These are phyloP conservation scores for Gymnocypris eckloni DNA, from an alignment of 2,797 vertebrate species.

Conservation along the genomic window DNA sequence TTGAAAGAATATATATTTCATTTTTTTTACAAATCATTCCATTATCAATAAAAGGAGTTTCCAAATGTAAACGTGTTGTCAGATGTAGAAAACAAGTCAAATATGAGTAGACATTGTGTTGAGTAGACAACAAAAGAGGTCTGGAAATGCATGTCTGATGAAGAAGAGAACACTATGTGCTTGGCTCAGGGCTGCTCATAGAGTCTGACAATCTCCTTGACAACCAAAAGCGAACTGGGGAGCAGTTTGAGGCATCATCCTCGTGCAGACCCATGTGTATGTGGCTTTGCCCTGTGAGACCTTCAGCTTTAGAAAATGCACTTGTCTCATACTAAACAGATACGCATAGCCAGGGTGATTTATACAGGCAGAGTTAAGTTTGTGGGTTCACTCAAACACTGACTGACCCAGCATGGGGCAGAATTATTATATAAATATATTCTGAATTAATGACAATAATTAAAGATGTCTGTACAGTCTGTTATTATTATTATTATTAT, in stretches of 20 bases:
- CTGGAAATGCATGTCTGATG: not conserved
- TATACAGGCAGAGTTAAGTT: not conserved
- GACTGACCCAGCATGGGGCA: not conserved
- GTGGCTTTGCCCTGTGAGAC: constrained; percentile 27
- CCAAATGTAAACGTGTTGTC: not conserved
- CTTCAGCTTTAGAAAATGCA: not conserved
- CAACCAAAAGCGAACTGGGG: constrained; percentile 58
- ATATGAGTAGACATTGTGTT: not conserved
- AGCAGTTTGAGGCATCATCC: constrained; percentile 40
- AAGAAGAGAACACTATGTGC: constrained; percentile 37
- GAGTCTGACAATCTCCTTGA: constrained; percentile 63
- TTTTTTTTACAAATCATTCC: not conserved
- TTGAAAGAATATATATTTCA: not conserved
- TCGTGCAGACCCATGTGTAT: constrained; percentile 40
- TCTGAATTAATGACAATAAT: not conserved
- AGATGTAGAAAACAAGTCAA: not conserved
- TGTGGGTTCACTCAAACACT: not conserved
- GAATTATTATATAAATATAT: not conserved
- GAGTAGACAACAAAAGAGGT: constrained; percentile 11
- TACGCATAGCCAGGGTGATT: not conserved
- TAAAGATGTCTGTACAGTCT: not conserved
- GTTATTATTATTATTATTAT: not conserved
- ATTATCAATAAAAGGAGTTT: not conserved
- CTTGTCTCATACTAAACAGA: constrained; percentile 22
- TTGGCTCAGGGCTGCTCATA: constrained; percentile 41